phyloP scores from a whole-genome alignment of 2,113 vertebrate species.

The Hystrix brachyura region DNA sequence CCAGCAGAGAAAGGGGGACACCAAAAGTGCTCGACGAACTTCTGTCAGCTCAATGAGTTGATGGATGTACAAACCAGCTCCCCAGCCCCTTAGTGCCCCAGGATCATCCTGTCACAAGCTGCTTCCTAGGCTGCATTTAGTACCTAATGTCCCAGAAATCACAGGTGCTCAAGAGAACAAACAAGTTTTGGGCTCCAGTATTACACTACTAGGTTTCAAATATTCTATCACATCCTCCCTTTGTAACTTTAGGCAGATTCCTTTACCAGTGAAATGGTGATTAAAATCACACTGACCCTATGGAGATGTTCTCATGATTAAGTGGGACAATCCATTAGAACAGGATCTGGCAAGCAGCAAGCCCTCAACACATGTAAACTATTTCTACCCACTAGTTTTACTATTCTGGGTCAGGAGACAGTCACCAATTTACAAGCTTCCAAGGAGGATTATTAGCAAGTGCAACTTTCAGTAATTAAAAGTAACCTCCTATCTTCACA shows the following conservation, averaged over 20 bases:
- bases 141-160: background rate
- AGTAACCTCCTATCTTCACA: background rate
- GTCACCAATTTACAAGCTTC: background rate
- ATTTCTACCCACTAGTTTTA: background rate
- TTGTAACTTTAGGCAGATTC: background rate
- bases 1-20: background rate
- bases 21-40: background rate
- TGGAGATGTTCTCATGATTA: background rate
- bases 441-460: background rate
- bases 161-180: background rate
- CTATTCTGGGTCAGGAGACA: background rate
- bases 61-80: background rate
- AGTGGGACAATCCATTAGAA: background rate
- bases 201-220: background rate
- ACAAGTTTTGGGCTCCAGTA: background rate
- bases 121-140: background rate
- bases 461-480: slow-evolving; percentile 11
- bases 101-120: background rate
- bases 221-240: background rate
- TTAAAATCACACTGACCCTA: background rate
- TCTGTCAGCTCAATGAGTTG: background rate
- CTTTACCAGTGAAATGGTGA: background rate
- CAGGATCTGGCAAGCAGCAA: background rate
- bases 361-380: background rate
- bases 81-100: background rate